Base-by-base conservation (phyloP, 1,140 invertebrate species). In the Zaprionus tsacasi region DNA sequence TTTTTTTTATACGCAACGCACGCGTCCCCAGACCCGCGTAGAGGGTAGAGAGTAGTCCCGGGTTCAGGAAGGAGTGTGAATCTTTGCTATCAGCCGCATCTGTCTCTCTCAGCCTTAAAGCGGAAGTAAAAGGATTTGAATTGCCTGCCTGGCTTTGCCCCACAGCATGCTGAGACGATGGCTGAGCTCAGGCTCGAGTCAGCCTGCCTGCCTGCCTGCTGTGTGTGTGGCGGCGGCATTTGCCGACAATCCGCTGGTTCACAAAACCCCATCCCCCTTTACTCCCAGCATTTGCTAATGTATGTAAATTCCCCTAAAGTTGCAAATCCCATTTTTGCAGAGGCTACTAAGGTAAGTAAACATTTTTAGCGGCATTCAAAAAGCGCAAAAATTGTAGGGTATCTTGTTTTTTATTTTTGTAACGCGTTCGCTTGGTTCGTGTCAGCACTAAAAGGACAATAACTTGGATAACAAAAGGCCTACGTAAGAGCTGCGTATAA, bases 41-140 rank as follows among this genome's bases (percentile, higher is more conserved):
- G 52, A 25, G 25, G 17, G 12, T 45, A 0, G 55, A 13, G n/a
- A 21, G n/a, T 50, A 21, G 38, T 35, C 38, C 50, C 43, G 52
- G 57, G 60, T 3, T 3, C 38, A 43, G n/a, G 1, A 43, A 15
- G n/a, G 40, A 45, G 69, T 83, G 83, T 78, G 83, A 88, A 88
- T 88, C 70, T 73, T 65, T 76, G 85, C 80, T 88, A 88, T 88
- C 85, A 89, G 85, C 66, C 73, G 78, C 85, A 88, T 89, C 83
- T 88, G 83, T 78, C 70, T 82, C 66, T 78, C 70, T 82, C 66
- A 40, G 56, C 15, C 64, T 76, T 88, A 70, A 78, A 82, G 83
- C 83, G 83, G 83, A 87, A 87, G 83, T 87, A 87, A 87, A 87
- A 88, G 83, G 83, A 83, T 87, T 87, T 88, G 83, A 87, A 87